These are phyloP conservation scores for Reticulitermes speratus DNA, from an alignment of 1,140 invertebrate genomes.

Conservation along the genomic window DNA sequence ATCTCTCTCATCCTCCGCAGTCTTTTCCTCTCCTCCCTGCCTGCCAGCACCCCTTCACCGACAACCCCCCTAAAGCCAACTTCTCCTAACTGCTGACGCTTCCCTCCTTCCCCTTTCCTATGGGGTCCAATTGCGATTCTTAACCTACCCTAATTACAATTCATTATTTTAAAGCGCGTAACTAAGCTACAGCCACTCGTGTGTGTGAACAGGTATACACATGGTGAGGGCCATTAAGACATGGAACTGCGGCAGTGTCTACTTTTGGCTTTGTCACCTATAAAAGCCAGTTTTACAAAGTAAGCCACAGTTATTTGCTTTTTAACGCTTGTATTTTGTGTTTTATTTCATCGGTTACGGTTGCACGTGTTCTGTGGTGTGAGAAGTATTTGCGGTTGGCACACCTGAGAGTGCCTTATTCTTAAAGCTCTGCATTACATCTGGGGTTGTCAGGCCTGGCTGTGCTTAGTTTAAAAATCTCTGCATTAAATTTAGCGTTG, in stretches of 20 bases:
- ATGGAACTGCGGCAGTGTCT: background rate
- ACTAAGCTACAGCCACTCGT: background rate
- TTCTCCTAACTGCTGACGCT: background rate
- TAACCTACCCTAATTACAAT: slow-evolving; percentile 26
- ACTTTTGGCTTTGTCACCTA: background rate
- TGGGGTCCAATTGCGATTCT: slow-evolving; percentile 26
- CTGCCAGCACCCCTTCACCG: background rate
- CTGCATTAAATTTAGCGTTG: too few relatives aligned
- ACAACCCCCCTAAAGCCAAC: background rate
- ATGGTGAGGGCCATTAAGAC: background rate
- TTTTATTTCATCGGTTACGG: background rate
- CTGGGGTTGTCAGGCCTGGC: too few relatives aligned
- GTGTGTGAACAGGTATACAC: background rate
- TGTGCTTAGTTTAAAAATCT: too few relatives aligned
- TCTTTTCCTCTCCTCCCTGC: background rate
- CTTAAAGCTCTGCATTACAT: too few relatives aligned
- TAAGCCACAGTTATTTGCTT: background rate
- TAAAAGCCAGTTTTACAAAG: background rate
- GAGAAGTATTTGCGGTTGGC: background rate
- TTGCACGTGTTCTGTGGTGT: background rate
- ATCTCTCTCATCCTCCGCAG: slow-evolving; percentile 6
- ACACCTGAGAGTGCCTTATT: too few relatives aligned
- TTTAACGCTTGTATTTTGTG: background rate
- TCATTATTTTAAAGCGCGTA: slow-evolving; percentile 27
- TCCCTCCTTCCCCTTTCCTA: too few relatives aligned